Percentiles rank a stretch among this genome's conserved stretches.
These are phyloP conservation scores for Rhodinocichla rosea DNA, from an alignment of 2,113 vertebrate species.

Conservation along the genomic window DNA sequence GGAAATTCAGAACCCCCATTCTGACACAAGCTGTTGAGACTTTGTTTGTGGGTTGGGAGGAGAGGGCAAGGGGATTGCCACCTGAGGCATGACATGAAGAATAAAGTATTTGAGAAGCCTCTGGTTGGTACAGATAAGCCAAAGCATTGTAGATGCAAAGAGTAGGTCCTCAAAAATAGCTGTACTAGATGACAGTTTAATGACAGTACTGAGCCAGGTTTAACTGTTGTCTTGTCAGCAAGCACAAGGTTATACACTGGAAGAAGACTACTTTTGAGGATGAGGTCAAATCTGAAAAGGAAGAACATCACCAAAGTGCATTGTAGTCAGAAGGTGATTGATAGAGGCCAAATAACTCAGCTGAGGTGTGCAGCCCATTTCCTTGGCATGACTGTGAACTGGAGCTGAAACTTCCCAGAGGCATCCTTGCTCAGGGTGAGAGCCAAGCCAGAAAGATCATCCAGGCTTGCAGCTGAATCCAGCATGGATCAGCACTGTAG, in stretches of 20 bases:
- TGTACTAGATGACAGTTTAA: not conserved
- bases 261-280: not conserved
- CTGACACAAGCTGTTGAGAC: not conserved
- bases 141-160: not conserved
- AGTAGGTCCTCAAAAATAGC: not conserved
- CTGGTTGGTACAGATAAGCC: not conserved
- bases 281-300: not conserved
- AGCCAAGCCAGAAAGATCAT: not conserved
- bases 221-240: not conserved
- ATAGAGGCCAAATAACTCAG: not conserved
- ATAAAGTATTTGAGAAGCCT: not conserved
- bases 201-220: not conserved
- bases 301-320: not conserved
- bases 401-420: not conserved
- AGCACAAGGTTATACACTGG: not conserved
- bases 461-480: not conserved
- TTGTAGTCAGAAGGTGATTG: not conserved
- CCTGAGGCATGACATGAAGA: not conserved
- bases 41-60: not conserved
- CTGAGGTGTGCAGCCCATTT: not conserved
- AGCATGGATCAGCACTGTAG: not conserved
- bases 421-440: not conserved
- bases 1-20: not conserved
- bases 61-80: not conserved
- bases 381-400: not conserved